A percentile compares a stretch with the other conserved stretches of the same genome.
Conservation (phyloP, 2,888 invertebrate species). For the Clusia tigrina region DNA sequence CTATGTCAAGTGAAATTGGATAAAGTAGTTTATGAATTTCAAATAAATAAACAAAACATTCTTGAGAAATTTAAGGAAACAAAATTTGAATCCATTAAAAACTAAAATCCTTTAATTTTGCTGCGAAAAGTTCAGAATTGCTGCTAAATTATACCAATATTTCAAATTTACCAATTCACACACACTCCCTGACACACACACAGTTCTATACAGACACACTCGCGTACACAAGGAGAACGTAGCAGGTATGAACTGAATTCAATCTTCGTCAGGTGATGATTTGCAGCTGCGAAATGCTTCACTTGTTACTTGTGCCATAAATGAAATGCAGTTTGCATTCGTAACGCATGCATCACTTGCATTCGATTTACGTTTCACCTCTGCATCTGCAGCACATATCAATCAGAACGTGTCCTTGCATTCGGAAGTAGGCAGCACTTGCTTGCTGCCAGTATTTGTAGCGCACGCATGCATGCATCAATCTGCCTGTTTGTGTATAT, state of each 20-base stretch:
- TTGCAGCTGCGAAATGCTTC: constrained; percentile 17
- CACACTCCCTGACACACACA: constrained; percentile 17
- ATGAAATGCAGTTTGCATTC: constrained; percentile 8
- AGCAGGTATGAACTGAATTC: constrained; percentile 4
- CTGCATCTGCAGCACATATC: neutral
- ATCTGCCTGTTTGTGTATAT: neutral
- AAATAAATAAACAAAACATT: too few relatives aligned
- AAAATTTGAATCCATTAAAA: too few relatives aligned
- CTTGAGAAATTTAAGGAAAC: neutral
- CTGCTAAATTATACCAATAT: constrained; percentile 29
- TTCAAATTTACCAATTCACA: constrained; percentile 23
- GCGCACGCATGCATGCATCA: neutral
- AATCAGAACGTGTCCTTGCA: neutral
- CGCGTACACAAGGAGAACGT: neutral
- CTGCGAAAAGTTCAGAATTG: neutral
- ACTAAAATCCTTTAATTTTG: neutral
- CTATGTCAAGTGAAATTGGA: neutral
- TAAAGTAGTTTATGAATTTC: neutral
- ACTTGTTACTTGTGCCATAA: constrained; percentile 7
- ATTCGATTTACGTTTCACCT: neutral
- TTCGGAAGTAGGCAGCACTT: too few relatives aligned
- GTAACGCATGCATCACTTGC: constrained; percentile 8
- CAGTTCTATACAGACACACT: neutral
- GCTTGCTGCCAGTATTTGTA: too few relatives aligned
- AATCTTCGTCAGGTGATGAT: constrained; percentile 10